A percentile compares a stretch with the other conserved stretches of the same genome.
Evolutionary conservation across 2,113 vertebrate genomes (phyloP).

Genomic region (Psittacara wagleri): DNA sequence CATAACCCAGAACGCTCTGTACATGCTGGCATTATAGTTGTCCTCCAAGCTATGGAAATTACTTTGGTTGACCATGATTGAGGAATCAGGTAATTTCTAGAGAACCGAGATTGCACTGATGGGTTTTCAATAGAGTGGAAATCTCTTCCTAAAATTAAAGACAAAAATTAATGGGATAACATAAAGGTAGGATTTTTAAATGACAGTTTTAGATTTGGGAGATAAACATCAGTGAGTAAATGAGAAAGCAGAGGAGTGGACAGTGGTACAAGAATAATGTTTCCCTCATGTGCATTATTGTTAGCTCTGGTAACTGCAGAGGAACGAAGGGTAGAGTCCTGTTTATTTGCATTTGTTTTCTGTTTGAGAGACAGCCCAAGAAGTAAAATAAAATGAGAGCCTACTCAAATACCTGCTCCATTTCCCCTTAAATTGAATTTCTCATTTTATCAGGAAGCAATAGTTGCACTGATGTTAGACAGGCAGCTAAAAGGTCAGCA

Average conservation of each 20-base stretch:
- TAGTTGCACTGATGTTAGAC: slow-evolving; percentile 86
- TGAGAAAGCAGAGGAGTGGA: neutral
- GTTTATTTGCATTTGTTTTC: slow-evolving; percentile 79
- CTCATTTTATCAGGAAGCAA: slow-evolving; percentile 85
- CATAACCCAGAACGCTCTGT: neutral
- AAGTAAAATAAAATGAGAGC: slow-evolving; percentile 78
- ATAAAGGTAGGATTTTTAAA: neutral
- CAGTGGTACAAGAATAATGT: neutral
- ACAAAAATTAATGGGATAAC: neutral
- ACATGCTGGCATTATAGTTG: neutral
- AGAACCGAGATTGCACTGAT: neutral
- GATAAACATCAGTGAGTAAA: neutral
- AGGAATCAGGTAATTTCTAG: neutral
- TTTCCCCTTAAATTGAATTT: slow-evolving; percentile 84
- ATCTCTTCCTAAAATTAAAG: neutral
- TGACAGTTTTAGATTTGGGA: neutral
- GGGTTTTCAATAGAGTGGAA: neutral
- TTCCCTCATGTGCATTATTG: slow-evolving; percentile 1
- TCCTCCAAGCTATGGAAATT: neutral
- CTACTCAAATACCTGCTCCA: slow-evolving; percentile 75
- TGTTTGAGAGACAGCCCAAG: slow-evolving; percentile 79
- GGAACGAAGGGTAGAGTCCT: slow-evolving; percentile 51
- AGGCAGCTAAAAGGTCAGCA: slow-evolving; percentile 86
- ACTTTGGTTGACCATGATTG: neutral
- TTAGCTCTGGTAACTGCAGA: slow-evolving; percentile 22